phyloP scores from a whole-genome alignment of 2,797 vertebrate species.

The Coregonus ussuriensis region DNA sequence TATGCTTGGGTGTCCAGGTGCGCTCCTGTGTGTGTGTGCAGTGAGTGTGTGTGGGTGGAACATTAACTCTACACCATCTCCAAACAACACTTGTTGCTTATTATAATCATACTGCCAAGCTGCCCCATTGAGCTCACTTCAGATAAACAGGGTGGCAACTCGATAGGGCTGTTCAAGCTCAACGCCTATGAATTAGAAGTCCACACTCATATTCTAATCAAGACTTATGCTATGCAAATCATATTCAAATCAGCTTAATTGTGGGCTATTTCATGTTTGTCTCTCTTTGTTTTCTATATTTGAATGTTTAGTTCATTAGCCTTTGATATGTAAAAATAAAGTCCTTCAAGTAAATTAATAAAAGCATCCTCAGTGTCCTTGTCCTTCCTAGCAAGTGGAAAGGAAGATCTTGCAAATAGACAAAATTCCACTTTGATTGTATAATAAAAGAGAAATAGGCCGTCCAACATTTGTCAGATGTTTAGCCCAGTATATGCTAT shows the following conservation, averaged over 20 bases:
- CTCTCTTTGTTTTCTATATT: constrained; percentile 13
- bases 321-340: constrained; percentile 33
- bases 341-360: constrained; percentile 27
- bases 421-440: not conserved
- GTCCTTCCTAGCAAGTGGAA: not conserved
- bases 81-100: too few relatives aligned
- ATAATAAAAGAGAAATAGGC: constrained; percentile 1
- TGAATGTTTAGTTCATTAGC: constrained; percentile 39
- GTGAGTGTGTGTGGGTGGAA: not conserved
- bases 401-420: constrained; percentile 2
- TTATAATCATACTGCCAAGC: too few relatives aligned
- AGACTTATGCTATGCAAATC: constrained; percentile 24
- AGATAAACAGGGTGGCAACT: not conserved
- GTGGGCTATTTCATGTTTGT: constrained; percentile 10
- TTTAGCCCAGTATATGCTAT: not conserved
- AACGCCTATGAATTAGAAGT: not conserved
- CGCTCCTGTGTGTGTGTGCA: not conserved
- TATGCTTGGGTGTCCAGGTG: not conserved
- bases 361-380: constrained; percentile 21
- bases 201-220: constrained; percentile 1
- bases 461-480: not conserved
- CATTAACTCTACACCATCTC: not conserved
- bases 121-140: not conserved
- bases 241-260: constrained; percentile 27
- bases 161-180: not conserved